phyloP scores from a whole-genome alignment of 2,113 vertebrate species.

The Cyprinodon variegatus region DNA sequence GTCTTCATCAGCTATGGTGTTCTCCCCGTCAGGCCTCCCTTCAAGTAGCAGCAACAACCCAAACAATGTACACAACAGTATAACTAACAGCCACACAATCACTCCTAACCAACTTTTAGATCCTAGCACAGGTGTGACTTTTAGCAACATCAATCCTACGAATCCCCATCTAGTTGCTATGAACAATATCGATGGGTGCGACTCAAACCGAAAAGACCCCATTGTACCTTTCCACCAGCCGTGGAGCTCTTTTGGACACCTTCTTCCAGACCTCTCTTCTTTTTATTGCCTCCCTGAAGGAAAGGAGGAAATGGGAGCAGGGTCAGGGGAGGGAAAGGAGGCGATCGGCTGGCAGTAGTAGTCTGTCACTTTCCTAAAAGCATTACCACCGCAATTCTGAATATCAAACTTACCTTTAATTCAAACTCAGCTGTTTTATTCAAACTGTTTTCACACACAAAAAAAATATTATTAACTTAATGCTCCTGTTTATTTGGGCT shows the following conservation, averaged over 20 bases:
- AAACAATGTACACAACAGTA: constrained; percentile 34
- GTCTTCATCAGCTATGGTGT: constrained; percentile 29
- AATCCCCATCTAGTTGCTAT: constrained; percentile 42
- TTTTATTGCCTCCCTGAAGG: constrained; percentile 59
- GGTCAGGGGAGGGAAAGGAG: constrained; percentile 37
- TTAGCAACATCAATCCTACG: constrained; percentile 31
- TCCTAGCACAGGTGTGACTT: constrained; percentile 27
- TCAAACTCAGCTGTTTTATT: constrained; percentile 18
- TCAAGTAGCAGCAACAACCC: constrained; percentile 32
- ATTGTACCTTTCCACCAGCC: constrained; percentile 57
- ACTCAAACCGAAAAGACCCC: constrained; percentile 48
- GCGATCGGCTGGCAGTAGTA: constrained; percentile 66
- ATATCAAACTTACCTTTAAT: neutral
- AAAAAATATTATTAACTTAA: neutral
- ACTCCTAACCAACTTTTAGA: constrained; percentile 44
- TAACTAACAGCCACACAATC: constrained; percentile 27
- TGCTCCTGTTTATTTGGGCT: neutral
- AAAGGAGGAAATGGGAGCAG: constrained; percentile 43
- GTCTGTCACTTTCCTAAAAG: constrained; percentile 10
- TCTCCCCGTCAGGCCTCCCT: constrained; percentile 33
- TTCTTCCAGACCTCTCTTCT: constrained; percentile 10
- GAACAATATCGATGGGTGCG: constrained; percentile 15
- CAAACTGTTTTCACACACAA: constrained; percentile 8
- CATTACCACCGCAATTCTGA: constrained; percentile 15
- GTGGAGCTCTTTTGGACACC: constrained; percentile 68